Evolutionary conservation across 2,888 invertebrate species (phyloP).

Genomic region (Chymomyza procnemis): DNA sequence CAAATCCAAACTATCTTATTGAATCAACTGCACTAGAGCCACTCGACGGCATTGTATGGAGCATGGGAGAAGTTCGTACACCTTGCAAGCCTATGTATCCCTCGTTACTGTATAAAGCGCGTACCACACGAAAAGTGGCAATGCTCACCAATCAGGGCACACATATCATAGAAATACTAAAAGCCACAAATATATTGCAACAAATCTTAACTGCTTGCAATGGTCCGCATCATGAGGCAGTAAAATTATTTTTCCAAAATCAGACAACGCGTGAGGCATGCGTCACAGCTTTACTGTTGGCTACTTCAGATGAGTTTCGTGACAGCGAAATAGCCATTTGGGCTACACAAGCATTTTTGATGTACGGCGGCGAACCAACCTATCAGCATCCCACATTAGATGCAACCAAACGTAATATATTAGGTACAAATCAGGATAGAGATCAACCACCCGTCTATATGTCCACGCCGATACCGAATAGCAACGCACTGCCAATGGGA

Average conservation of each 20-base stretch:
- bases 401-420: slow-evolving; percentile 35
- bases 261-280: slow-evolving; percentile 93
- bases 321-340: slow-evolving; percentile 88
- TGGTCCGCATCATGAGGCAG: slow-evolving; percentile 91
- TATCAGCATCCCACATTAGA: slow-evolving; percentile 66
- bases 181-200: slow-evolving; percentile 92
- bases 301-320: slow-evolving; percentile 83
- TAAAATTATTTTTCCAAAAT: slow-evolving; percentile 91
- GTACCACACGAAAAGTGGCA: slow-evolving; percentile 87
- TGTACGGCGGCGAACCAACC: slow-evolving; percentile 90
- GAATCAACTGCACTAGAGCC: slow-evolving; percentile 88
- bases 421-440: slow-evolving; percentile 36
- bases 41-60: slow-evolving; percentile 93
- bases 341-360: slow-evolving; percentile 94
- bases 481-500: slow-evolving; percentile 7
- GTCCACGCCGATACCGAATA: slow-evolving; percentile 76
- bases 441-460: slow-evolving; percentile 74
- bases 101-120: slow-evolving; percentile 78
- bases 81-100: slow-evolving; percentile 54
- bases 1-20: slow-evolving; percentile 80
- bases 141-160: slow-evolving; percentile 93
- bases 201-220: slow-evolving; percentile 89
- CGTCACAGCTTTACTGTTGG: slow-evolving; percentile 90
- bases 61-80: slow-evolving; percentile 83
- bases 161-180: slow-evolving; percentile 88